Base-by-base conservation (phyloP, 2,888 invertebrate species). In the Aphodius sticticus region DNA sequence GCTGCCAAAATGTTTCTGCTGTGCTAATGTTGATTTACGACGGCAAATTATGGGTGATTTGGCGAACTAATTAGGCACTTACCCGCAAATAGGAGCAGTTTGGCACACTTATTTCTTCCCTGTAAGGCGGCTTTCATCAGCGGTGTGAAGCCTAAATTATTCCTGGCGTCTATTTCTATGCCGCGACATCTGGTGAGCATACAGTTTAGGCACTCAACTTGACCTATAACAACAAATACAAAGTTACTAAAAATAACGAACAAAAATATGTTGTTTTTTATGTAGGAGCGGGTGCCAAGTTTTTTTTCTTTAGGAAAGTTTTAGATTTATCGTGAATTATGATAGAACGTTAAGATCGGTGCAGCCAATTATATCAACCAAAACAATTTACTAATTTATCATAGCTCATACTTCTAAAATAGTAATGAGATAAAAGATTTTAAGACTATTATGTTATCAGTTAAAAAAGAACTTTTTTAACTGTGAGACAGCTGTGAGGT, bases 71-170 rank as follows among this genome's bases (percentile, higher is more conserved):
- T 53, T 12, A 12, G 53, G 69, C 16, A 86, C 87, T 89, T 87
- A 94, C 95, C 95, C 85, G 94, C 94, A 85, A 93, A 93, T n/a
- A 95, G 89, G 16, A 95, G 89, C 79, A 94, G 90, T 89, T 94
- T 94, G 83, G 94, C 94, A 89, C 94, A 94, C 86, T 93, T 93
- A 76, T 93, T 93, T 80, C 94, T 90, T 7, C 95, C 95, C 87
- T 95, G 95, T 16, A 95, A 90, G 3, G 95, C 94, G 0, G 95
- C 94, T 87, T 95, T 95, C 93, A 93, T 93, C 76, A 95, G 89
- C 0, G 95, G 93, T 2, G 95, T 95, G 86, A 95, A 93, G 12
- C 95, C 95, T 78, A 93, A 90, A 82, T 91, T 89, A 87, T 95
- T 95, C 83, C 93, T 90, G 16, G 93, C 92, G 87, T 95, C 95